Conservation (phyloP, 2,797 vertebrate species). For the Chaetodon trifasciatus region DNA sequence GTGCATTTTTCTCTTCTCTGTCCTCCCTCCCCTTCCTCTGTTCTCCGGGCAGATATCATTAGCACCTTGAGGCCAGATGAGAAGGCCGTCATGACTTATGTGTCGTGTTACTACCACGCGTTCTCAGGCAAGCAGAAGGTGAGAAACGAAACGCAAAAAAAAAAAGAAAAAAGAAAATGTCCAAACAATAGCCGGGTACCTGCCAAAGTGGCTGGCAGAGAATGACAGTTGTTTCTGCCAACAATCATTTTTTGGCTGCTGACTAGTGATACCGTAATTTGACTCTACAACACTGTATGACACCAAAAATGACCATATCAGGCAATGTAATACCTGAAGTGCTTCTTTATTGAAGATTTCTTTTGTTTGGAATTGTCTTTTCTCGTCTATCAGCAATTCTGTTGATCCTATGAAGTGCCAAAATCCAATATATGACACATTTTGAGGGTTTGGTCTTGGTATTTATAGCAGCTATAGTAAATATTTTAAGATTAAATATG, state of each 20-base stretch:
- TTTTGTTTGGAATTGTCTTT: not conserved
- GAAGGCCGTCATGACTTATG: constrained; percentile 99
- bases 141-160: constrained; percentile 79
- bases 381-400: not conserved
- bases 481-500: not conserved
- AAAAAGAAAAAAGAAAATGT: not conserved
- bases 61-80: constrained; percentile 99
- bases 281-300: not conserved
- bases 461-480: not conserved
- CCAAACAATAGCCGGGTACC: not conserved
- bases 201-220: constrained; percentile 23
- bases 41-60: constrained; percentile 96
- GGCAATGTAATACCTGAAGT: not conserved
- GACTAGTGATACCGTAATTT: not conserved
- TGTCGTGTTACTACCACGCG: constrained; percentile 99
- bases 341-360: not conserved
- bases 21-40: constrained; percentile 65
- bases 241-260: constrained; percentile 8
- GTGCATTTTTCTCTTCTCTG: constrained; percentile 76
- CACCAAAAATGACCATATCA: not conserved
- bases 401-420: too few relatives aligned
- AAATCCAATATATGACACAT: not conserved
- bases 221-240: not conserved
- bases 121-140: constrained; percentile 99
- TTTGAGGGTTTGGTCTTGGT: not conserved